Evolutionary conservation across 2,797 vertebrate genomes (phyloP).

Genomic region (Sebastes matsubarae): DNA sequence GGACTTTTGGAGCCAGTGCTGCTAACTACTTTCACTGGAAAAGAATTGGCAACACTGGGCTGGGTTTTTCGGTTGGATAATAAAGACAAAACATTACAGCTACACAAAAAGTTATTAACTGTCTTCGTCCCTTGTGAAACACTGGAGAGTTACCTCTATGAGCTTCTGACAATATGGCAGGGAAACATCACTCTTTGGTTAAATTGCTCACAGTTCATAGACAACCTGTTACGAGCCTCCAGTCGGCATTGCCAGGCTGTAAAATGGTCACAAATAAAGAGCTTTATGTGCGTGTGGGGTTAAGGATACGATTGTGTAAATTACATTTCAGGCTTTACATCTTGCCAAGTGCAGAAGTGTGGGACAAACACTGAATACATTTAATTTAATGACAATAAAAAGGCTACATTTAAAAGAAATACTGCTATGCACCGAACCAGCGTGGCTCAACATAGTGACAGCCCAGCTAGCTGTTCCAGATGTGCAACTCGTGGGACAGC

Average conservation of each 20-base stretch:
- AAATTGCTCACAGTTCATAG: background rate
- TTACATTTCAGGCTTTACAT: background rate
- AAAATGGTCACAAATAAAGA: background rate
- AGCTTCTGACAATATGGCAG: too few relatives aligned
- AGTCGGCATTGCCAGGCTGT: background rate
- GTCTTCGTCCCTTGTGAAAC: background rate
- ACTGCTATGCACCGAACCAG: background rate
- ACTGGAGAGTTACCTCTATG: background rate
- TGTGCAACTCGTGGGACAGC: slow-evolving; percentile 30
- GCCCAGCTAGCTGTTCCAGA: slow-evolving; percentile 53
- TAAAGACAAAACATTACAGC: too few relatives aligned
- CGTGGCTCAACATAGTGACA: background rate
- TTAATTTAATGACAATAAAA: background rate
- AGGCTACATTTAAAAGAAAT: background rate
- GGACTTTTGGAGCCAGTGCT: too few relatives aligned
- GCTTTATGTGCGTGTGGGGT: background rate
- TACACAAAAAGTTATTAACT: too few relatives aligned
- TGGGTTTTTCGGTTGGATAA: too few relatives aligned
- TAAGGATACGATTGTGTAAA: background rate
- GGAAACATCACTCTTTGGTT: background rate
- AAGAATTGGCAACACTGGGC: too few relatives aligned
- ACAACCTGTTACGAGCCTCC: background rate
- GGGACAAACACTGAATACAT: background rate
- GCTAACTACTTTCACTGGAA: too few relatives aligned
- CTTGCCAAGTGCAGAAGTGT: background rate